Conservation (phyloP, 2,888 invertebrate genomes). For the Cerceris ruficornis region DNA sequence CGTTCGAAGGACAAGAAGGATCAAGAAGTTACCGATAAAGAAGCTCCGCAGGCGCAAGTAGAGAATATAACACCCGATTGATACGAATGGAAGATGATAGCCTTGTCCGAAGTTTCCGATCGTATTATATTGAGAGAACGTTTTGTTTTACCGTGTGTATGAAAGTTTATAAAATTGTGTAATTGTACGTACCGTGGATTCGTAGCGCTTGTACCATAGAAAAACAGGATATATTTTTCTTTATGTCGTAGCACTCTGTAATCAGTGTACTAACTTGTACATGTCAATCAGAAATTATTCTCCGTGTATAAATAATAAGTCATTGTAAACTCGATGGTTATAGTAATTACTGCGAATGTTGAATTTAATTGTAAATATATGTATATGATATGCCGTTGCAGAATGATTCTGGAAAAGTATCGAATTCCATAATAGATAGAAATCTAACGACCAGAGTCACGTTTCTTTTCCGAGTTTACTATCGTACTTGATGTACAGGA, state of each 20-base stretch:
- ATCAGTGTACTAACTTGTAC: neutral
- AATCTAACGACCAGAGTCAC: neutral
- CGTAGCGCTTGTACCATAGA: slow-evolving; percentile 17
- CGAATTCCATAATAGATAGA: neutral
- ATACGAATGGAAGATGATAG: slow-evolving; percentile 10
- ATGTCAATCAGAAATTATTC: neutral
- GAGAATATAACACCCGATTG: slow-evolving; percentile 57
- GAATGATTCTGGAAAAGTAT: neutral
- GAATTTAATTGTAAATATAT: neutral
- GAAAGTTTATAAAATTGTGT: slow-evolving; percentile 13
- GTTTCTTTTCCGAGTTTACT: neutral
- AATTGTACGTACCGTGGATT: slow-evolving; percentile 1
- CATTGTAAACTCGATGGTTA: neutral
- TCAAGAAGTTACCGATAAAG: slow-evolving; percentile 20
- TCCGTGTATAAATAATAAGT: neutral
- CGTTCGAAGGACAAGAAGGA: slow-evolving; percentile 13
- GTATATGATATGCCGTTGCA: no score
- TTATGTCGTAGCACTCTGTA: slow-evolving; percentile 3
- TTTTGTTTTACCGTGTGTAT: slow-evolving; percentile 8
- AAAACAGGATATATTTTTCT: slow-evolving; percentile 34
- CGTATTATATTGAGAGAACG: neutral
- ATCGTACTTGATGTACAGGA: neutral
- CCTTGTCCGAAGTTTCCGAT: slow-evolving; percentile 22
- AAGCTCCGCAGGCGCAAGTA: slow-evolving; percentile 41
- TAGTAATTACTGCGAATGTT: neutral